phyloP scores from a whole-genome alignment of 2,888 invertebrate species.

The Hydrotaea diabolus region DNA sequence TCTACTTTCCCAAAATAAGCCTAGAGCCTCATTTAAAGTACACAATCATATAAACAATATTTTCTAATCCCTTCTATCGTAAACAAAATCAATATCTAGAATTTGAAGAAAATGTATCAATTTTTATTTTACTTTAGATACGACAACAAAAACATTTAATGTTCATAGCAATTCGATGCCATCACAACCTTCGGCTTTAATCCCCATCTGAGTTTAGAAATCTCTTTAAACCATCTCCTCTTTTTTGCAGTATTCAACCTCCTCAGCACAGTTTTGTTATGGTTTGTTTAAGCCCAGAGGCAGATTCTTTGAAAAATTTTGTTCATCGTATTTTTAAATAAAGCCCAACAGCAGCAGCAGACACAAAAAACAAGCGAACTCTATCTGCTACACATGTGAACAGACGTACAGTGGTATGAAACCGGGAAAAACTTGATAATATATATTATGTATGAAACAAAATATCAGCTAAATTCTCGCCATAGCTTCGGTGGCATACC shows the following conservation, averaged over 20 bases:
- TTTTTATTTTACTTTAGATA: background rate
- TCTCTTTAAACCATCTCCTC: constrained; percentile 11
- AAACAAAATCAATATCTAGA: too few species aligned
- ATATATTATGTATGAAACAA: too few species aligned
- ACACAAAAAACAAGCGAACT: background rate
- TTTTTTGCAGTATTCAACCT: background rate
- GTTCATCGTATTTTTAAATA: constrained; percentile 22
- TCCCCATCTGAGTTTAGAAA: constrained; percentile 1
- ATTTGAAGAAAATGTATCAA: too few species aligned
- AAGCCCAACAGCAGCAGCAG: constrained; percentile 7
- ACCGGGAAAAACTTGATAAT: background rate
- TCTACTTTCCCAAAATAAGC: too few species aligned
- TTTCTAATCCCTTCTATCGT: too few species aligned
- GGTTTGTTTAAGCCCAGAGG: constrained; percentile 44
- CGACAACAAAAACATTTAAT: background rate
- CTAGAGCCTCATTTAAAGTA: too few species aligned
- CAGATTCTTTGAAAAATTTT: constrained; percentile 43
- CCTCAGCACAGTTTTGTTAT: constrained; percentile 13
- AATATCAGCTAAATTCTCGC: too few species aligned
- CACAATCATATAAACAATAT: too few species aligned
- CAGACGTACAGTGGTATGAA: background rate
- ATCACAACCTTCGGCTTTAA: constrained; percentile 24
- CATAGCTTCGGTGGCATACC: too few species aligned
- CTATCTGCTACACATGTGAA: background rate
- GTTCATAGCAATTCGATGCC: background rate